Percentiles rank a stretch among this genome's conserved stretches.
Evolutionary conservation across 2,888 invertebrate species (phyloP).

Genomic region (Aplocera efformata): DNA sequence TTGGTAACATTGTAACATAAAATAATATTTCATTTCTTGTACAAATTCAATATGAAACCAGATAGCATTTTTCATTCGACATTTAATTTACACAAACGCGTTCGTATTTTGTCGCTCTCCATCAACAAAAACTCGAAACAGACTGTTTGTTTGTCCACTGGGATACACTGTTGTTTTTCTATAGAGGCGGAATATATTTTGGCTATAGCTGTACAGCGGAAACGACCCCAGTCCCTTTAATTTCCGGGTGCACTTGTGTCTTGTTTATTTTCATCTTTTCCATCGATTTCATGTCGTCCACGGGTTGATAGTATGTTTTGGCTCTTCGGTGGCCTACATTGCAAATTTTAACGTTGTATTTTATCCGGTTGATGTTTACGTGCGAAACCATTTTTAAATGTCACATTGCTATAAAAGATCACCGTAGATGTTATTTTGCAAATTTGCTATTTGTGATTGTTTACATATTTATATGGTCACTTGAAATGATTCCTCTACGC

Average conservation of each 20-base stretch:
- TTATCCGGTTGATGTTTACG: too few relatives aligned
- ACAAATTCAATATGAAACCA: constrained; percentile 2
- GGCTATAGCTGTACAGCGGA: constrained; percentile 38
- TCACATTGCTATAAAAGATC: too few relatives aligned
- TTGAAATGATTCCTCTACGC: too few relatives aligned
- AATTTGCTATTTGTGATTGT: too few relatives aligned
- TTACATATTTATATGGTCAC: too few relatives aligned
- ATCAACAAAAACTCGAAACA: constrained; percentile 24
- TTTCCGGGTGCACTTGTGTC: constrained; percentile 59
- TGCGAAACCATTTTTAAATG: too few relatives aligned
- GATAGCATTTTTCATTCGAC: constrained; percentile 15
- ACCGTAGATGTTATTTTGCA: too few relatives aligned
- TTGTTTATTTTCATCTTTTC: constrained; percentile 51
- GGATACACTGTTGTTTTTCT: constrained; percentile 46
- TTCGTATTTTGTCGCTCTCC: constrained; percentile 14
- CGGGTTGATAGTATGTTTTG: constrained; percentile 29
- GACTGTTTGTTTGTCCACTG: constrained; percentile 34
- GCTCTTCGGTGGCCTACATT: constrained; percentile 1
- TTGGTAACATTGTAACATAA: too few relatives aligned
- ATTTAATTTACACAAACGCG: constrained; percentile 25
- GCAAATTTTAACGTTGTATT: too few relatives aligned
- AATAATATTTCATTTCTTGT: too few relatives aligned
- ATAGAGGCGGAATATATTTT: constrained; percentile 29
- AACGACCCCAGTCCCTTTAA: constrained; percentile 55
- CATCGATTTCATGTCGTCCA: constrained; percentile 42